A percentile compares a stretch with the other conserved stretches of the same genome.
Conservation (phyloP, 2,797 vertebrate species). For the Squalus acanthias region DNA sequence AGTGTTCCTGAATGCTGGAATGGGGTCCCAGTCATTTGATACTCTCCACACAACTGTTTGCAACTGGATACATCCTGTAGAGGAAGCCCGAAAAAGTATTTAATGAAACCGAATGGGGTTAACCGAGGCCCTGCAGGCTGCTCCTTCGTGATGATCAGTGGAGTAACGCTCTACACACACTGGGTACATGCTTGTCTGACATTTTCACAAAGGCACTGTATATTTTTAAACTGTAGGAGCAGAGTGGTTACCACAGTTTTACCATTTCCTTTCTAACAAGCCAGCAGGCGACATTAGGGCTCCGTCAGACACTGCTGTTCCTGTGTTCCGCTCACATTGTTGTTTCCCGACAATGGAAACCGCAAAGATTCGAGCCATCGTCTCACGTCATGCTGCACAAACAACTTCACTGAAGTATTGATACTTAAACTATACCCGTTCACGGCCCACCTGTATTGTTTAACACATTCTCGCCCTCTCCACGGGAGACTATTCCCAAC, state of each 20-base stretch:
- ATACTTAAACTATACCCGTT: neutral
- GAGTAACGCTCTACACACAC: neutral
- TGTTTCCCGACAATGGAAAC: neutral
- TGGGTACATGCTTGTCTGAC: neutral
- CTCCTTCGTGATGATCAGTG: neutral
- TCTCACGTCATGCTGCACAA: neutral
- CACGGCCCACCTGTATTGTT: neutral
- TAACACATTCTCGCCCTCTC: neutral
- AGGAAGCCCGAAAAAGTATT: neutral
- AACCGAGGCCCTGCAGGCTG: neutral
- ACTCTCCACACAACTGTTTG: neutral
- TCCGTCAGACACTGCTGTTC: neutral
- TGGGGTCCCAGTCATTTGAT: neutral
- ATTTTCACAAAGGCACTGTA: neutral
- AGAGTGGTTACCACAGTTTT: neutral
- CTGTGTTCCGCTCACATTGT: neutral
- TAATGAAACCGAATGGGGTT: neutral
- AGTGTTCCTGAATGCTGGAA: neutral
- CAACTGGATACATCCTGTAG: neutral
- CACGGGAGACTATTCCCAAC: neutral
- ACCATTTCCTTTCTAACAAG: neutral
- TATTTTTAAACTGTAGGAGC: neutral
- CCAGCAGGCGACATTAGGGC: neutral
- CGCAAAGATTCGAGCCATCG: neutral
- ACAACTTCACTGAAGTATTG: neutral